Base-by-base conservation (phyloP, 2,113 vertebrate species). In the Pterocles orientalis region DNA sequence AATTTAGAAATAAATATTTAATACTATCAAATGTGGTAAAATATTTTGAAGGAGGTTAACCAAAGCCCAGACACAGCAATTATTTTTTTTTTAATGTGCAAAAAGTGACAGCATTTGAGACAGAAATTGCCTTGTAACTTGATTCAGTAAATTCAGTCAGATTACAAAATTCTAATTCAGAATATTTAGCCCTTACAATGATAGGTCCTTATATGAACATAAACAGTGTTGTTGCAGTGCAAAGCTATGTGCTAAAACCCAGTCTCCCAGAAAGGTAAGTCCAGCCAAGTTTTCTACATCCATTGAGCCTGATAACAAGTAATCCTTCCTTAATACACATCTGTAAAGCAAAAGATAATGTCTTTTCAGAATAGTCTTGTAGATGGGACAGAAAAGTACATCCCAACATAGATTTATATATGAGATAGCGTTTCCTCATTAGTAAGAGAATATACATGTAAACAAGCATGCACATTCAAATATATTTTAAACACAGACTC, bases 181-280 rank as follows among this genome's bases (percentile, higher is more conserved):
- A 81, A 65, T 1, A 69, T 14, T 70, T 88, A 70, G 2, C 9
- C 18, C 25, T 61, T 65, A 50, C 4, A 80, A 48, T 6, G 54
- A 20, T 8, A 65, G 11, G 7, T 26, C 3, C 3, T 14, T 12
- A 20, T 34, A 45, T 17, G 15, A 90, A 53, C 2, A 71, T 79
- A 85, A 47, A 0, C 0, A 23, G 3, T 43, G 4, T 2, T 60
- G 3, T 20, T 81, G 33, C 21, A 61, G 3, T 33, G 4, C 4
- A 58, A 54, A 81, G 19, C 1, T 15, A 25, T 31, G 13, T 39
- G 10, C 6, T 81, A 64, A 92, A 72, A 3, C 0, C 3, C 20
- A 73, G 2, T 31, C 15, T 62, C 94, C 16, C 11, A 48, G 25
- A 6, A 56, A 71, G 10, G 5, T 4, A 72, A 50, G 6, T 25